phyloP scores from a whole-genome alignment of 2,888 invertebrate species.

The Listrodromus nycthemerus region DNA sequence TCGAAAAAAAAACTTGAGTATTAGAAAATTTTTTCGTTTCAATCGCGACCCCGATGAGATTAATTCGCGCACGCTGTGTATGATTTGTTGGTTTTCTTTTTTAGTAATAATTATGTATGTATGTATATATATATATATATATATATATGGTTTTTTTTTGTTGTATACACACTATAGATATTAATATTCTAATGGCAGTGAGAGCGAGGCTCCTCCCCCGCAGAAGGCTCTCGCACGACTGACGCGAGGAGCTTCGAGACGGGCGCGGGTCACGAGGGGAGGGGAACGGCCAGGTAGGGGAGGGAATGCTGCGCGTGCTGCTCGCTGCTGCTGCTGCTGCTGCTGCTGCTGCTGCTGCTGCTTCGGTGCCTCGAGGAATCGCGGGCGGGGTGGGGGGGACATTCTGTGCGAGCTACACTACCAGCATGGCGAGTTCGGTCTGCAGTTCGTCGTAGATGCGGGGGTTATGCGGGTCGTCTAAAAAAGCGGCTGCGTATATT shows the following conservation, averaged over 20 bases:
- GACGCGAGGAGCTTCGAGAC: slow-evolving; percentile 75
- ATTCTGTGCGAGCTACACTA: slow-evolving; percentile 48
- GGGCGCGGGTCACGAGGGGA: slow-evolving; percentile 68
- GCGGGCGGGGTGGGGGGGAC: slow-evolving; percentile 2
- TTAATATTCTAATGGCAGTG: slow-evolving; percentile 76
- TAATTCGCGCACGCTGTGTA: not conserved
- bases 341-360: slow-evolving; percentile 24
- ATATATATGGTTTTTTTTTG: slow-evolving; percentile 32
- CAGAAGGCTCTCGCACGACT: slow-evolving; percentile 84
- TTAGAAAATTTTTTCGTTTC: not conserved
- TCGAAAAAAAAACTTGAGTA: not conserved
- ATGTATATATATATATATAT: slow-evolving; percentile 34
- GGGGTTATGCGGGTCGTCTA: slow-evolving; percentile 49
- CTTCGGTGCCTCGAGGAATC: slow-evolving; percentile 9
- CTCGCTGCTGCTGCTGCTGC: slow-evolving; percentile 12
- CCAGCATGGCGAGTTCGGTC: slow-evolving; percentile 38
- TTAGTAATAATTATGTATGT: slow-evolving; percentile 39
- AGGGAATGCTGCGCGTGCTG: slow-evolving; percentile 70
- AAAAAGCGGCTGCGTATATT: not conserved
- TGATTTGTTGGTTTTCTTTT: slow-evolving; percentile 1
- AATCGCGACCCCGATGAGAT: not conserved
- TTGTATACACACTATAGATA: slow-evolving; percentile 55
- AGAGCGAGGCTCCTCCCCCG: slow-evolving; percentile 81
- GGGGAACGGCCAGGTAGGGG: slow-evolving; percentile 75
- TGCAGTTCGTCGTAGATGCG: slow-evolving; percentile 23